These are phyloP conservation scores for Ostrea edulis DNA, from an alignment of 1,140 invertebrate species.

Conservation along the genomic window DNA sequence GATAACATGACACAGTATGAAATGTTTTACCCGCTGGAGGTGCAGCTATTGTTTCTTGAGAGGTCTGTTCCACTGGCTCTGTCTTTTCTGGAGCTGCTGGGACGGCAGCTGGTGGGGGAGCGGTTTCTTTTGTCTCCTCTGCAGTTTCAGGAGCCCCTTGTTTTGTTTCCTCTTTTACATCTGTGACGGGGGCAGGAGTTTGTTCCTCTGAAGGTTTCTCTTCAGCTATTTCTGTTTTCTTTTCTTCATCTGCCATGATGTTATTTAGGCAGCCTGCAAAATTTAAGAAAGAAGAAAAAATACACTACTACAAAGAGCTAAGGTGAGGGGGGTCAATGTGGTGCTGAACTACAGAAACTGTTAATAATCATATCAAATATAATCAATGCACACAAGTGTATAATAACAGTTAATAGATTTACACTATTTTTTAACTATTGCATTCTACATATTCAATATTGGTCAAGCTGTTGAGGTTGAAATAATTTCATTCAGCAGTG, in stretches of 20 bases:
- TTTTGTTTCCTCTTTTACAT: not conserved
- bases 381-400: too few relatives aligned
- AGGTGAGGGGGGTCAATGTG: too few relatives aligned
- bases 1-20: too few relatives aligned
- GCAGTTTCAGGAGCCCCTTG: slow-evolving; percentile 30
- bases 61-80: slow-evolving; percentile 23
- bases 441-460: too few relatives aligned
- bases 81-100: slow-evolving; percentile 31
- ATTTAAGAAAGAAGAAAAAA: not conserved
- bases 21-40: not conserved
- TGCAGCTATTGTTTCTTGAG: slow-evolving; percentile 40
- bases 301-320: too few relatives aligned
- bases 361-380: too few relatives aligned
- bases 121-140: slow-evolving; percentile 33
- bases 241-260: slow-evolving; percentile 68
- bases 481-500: too few relatives aligned
- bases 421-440: too few relatives aligned
- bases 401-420: too few relatives aligned
- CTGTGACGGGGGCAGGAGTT: not conserved
- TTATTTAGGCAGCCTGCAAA: not conserved
- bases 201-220: slow-evolving; percentile 42
- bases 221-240: slow-evolving; percentile 11
- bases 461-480: too few relatives aligned
- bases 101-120: slow-evolving; percentile 14
- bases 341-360: too few relatives aligned